Evolutionary conservation across 2,888 invertebrate species (phyloP).

Genomic region (Uloborus plumipes): DNA sequence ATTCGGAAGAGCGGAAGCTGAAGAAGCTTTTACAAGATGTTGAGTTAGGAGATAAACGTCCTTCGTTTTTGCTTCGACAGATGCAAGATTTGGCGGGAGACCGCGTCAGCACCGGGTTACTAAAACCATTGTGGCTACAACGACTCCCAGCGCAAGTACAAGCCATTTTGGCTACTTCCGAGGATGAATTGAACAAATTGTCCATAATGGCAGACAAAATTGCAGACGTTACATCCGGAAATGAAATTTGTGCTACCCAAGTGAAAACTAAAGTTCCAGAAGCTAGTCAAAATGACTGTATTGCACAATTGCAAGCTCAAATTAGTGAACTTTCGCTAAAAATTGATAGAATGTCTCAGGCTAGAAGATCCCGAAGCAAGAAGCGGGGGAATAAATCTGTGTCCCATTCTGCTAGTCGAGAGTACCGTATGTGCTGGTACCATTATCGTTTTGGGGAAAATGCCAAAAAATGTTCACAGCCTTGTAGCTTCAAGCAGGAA

Average conservation of each 20-base stretch:
- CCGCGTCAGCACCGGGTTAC: neutral
- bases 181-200: neutral
- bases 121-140: conserved; percentile 1
- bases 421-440: neutral
- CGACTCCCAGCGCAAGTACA: neutral
- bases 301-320: too few relatives aligned
- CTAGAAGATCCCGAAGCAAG: too few relatives aligned
- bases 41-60: neutral
- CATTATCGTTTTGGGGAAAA: neutral
- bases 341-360: too few relatives aligned
- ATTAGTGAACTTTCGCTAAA: too few relatives aligned
- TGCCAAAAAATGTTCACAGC: too few relatives aligned
- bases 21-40: neutral
- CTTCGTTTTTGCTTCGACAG: neutral
- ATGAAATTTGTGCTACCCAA: too few relatives aligned
- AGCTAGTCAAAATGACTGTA: too few relatives aligned
- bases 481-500: too few relatives aligned
- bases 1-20: neutral
- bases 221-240: too few relatives aligned
- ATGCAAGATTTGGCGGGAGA: neutral
- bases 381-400: neutral
- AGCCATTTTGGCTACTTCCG: neutral
- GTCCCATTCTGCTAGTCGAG: neutral
- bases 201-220: too few relatives aligned
- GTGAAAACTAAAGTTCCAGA: too few relatives aligned